phyloP scores from a whole-genome alignment of 2,888 invertebrate genomes.

The Pachydiplax longipennis region DNA sequence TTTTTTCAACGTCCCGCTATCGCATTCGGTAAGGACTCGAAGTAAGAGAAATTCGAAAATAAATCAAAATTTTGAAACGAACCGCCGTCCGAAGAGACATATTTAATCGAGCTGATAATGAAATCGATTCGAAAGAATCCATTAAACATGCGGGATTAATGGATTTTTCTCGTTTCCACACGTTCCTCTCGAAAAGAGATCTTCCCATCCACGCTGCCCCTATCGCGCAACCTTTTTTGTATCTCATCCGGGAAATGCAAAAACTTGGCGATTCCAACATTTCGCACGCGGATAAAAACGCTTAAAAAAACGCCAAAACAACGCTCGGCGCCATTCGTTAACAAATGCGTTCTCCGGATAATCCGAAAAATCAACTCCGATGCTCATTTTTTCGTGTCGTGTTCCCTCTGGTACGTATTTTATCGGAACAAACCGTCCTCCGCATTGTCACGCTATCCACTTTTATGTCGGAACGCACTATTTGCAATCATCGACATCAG shows the following conservation, averaged over 20 bases:
- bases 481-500: slow-evolving; percentile 36
- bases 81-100: too few species aligned
- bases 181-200: too few species aligned
- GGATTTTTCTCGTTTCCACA: too few species aligned
- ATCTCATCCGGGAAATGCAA: not conserved
- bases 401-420: not conserved
- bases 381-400: not conserved
- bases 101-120: too few species aligned
- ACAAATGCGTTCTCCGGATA: not conserved
- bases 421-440: not conserved
- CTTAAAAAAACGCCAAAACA: not conserved
- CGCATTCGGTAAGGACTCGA: not conserved
- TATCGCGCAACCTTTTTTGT: too few species aligned
- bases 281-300: not conserved
- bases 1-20: not conserved
- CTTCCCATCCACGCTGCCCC: too few species aligned
- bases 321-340: not conserved
- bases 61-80: too few species aligned
- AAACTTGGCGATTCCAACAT: not conserved
- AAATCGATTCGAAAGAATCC: too few species aligned
- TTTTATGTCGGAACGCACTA: slow-evolving; percentile 36
- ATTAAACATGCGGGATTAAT: too few species aligned
- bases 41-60: too few species aligned
- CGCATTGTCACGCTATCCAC: slow-evolving; percentile 20
- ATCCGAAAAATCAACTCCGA: not conserved